Base-by-base conservation (phyloP, 2,888 invertebrate species). In the Amblyjoppa fuscipennis region DNA sequence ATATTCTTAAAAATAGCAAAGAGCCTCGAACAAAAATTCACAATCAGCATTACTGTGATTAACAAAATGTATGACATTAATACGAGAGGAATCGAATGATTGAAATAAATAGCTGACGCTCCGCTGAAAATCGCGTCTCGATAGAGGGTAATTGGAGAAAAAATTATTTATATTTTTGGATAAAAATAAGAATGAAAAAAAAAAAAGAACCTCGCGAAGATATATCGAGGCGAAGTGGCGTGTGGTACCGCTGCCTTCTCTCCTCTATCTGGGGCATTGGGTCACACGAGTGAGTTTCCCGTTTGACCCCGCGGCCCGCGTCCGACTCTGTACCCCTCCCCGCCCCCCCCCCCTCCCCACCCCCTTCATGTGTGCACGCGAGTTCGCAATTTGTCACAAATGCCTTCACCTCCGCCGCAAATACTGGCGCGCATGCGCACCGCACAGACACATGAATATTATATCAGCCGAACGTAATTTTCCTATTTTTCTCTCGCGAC, bases 231-330 rank as follows among this genome's bases (percentile, higher is more conserved):
- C 87, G 82, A 82, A 82, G 79, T 81, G 69, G 80, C 73, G 83
- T 83, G 85, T 81, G 69, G 84, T 83, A 85, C 83, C 79, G 81
- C 87, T 89, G 88, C 69, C 71, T 87, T 84, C 79, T 75, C 75
- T 75, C 75, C 85, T 70, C 61, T 86, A 93, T 92, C 91, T 93
- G 90, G 93, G 93, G 85, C 92, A 93, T 91, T 93, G 89, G 93
- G 93, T 93, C 93, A 91, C 90, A 87, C 90, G 89, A 90, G 89
- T 88, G 90, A 91, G 91, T 92, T 93, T 92, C 91, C 93, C 92
- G 91, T 91, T 90, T 91, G 89, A 89, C 89, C 90, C 89, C 89
- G 88, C 87, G 68, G 76, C 82, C 77, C 68, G 80, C 70, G 78
- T 73, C 76, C 71, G 85, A 79, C 79, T 85, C 80, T 56, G 20